Conservation (phyloP, 2,113 vertebrate species). For the Lagopus leucura region DNA sequence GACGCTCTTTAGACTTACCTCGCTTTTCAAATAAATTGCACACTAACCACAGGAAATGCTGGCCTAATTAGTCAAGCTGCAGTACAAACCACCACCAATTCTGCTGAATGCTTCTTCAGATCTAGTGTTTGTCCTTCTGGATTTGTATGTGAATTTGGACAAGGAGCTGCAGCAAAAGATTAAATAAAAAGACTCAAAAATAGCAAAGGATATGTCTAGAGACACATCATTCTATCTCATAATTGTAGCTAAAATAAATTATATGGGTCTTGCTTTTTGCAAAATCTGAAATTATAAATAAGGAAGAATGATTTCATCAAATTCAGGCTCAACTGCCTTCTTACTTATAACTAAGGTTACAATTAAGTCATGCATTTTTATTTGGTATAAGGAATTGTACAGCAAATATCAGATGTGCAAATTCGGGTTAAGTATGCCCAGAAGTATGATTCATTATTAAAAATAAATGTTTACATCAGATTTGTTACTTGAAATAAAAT, state of each 20-base stretch:
- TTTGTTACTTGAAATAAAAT: not conserved
- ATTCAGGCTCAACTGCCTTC: not conserved
- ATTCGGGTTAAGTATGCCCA: not conserved
- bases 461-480: not conserved
- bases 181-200: not conserved
- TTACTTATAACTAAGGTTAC: not conserved
- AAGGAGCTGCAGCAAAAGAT: not conserved
- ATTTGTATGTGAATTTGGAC: not conserved
- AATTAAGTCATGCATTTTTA: not conserved
- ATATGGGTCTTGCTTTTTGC: constrained; percentile 8
- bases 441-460: not conserved
- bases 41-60: not conserved
- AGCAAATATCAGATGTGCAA: rapidly evolving
- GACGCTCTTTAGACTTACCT: not conserved
- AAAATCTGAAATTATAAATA: constrained; percentile 12
- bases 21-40: not conserved
- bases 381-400: not conserved
- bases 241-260: not conserved
- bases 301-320: not conserved
- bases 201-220: not conserved
- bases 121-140: not conserved
- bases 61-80: not conserved
- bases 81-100: not conserved
- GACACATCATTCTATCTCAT: constrained; percentile 14
- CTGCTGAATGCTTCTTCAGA: not conserved